Evolutionary conservation across 2,797 vertebrate genomes (phyloP).

Genomic region (Anomalospiza imberbis): DNA sequence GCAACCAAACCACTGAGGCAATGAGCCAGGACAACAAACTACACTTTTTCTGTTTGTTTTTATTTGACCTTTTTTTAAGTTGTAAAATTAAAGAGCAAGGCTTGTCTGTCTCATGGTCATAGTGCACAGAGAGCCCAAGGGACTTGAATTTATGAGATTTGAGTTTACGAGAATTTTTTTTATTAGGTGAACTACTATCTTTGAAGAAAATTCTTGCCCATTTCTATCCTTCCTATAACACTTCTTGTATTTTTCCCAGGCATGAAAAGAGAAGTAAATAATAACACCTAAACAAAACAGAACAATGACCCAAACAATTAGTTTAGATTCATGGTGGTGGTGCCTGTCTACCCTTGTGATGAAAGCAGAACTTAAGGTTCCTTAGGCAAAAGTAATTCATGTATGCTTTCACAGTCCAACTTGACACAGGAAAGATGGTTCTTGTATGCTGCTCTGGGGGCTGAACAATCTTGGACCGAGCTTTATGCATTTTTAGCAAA

Average conservation of each 20-base stretch:
- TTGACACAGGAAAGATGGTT: not conserved
- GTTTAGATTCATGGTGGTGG: not conserved
- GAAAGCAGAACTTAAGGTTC: not conserved
- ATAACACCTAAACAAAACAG: not conserved
- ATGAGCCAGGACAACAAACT: not conserved
- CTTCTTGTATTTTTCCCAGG: not conserved
- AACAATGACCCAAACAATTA: not conserved
- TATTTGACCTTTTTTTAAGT: not conserved
- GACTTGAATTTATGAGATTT: not conserved
- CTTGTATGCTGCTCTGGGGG: not conserved
- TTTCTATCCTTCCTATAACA: not conserved
- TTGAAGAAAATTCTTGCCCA: not conserved
- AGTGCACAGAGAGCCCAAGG: not conserved
- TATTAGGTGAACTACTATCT: not conserved
- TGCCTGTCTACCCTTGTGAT: not conserved
- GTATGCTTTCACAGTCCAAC: not conserved
- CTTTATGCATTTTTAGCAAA: not conserved
- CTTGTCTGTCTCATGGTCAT: not conserved
- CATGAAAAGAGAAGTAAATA: not conserved
- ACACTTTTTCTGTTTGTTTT: not conserved
- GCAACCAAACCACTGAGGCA: slow-evolving; percentile 23
- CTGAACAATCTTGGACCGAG: not conserved
- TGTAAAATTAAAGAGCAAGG: not conserved
- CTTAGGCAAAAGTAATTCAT: not conserved
- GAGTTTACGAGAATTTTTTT: not conserved